Conservation (phyloP, 2,113 vertebrate species). For the Pelmatolapia mariae region DNA sequence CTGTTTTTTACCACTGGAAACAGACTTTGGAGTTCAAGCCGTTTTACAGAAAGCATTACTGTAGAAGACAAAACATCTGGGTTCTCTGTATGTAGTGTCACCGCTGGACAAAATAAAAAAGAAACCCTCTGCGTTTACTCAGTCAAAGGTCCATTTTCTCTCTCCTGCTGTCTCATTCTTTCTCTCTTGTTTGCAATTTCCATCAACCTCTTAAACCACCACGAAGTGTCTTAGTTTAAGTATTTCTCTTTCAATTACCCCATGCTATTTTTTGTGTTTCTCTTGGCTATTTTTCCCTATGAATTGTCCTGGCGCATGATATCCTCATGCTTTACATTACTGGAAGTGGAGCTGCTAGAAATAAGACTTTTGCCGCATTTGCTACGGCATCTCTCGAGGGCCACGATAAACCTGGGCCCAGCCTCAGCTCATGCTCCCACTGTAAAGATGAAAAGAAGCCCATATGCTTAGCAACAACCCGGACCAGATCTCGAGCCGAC, state of each 20-base stretch:
- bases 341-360: conserved; percentile 32
- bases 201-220: not conserved
- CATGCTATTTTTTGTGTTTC: not conserved
- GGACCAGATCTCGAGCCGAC: conserved; percentile 41
- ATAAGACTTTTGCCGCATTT: conserved; percentile 11
- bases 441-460: conserved; percentile 51
- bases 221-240: conserved; percentile 4
- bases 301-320: conserved; percentile 16
- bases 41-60: conserved; percentile 61
- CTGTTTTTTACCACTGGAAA: conserved; percentile 60
- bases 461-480: conserved; percentile 32
- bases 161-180: not conserved
- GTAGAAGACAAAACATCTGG: conserved; percentile 66
- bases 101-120: conserved; percentile 37
- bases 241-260: conserved; percentile 10
- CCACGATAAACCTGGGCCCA: conserved; percentile 27
- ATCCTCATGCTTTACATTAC: conserved; percentile 33
- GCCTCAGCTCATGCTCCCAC: conserved; percentile 12
- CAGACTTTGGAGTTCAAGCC: conserved; percentile 53
- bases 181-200: conserved; percentile 12
- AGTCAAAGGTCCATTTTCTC: conserved; percentile 23
- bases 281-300: not conserved
- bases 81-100: conserved; percentile 26
- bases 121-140: conserved; percentile 39
- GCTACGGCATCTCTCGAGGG: conserved; percentile 22